These are phyloP conservation scores for Tolypeutes matacus DNA, from an alignment of 2,797 vertebrate species.

Conservation along the genomic window DNA sequence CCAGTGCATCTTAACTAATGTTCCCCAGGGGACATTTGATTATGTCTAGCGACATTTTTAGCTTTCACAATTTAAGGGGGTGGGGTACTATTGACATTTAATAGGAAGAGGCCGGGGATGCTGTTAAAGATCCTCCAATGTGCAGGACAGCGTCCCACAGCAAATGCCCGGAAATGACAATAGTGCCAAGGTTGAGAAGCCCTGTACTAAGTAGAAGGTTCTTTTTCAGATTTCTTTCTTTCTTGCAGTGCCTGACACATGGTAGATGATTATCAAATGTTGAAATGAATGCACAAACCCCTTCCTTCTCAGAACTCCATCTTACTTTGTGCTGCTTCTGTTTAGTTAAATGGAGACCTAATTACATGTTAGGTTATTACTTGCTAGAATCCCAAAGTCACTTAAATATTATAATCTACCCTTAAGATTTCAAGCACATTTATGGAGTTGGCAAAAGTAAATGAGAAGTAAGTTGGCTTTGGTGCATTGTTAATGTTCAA, in stretches of 20 bases:
- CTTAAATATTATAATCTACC: constrained; percentile 65
- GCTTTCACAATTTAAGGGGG: not conserved
- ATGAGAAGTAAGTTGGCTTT: constrained; percentile 33
- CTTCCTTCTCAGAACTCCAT: not conserved
- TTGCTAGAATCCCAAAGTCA: constrained; percentile 58
- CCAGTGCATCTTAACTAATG: not conserved
- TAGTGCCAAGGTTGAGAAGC: not conserved
- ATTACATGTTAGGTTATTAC: constrained; percentile 67
- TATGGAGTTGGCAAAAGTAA: constrained; percentile 62
- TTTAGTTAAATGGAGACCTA: constrained; percentile 43
- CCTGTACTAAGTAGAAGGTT: not conserved
- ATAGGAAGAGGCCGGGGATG: not conserved
- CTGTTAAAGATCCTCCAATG: not conserved
- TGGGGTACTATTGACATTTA: not conserved
- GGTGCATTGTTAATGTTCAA: not conserved
- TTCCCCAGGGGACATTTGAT: not conserved
- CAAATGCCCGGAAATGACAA: not conserved
- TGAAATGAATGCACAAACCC: not conserved
- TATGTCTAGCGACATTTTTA: not conserved
- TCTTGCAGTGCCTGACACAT: not conserved
- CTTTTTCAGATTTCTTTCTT: not conserved
- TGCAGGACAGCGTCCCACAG: not conserved
- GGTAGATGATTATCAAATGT: not conserved
- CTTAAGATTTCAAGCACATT: constrained; percentile 69
- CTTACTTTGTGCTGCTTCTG: constrained; percentile 37